Conservation (phyloP, 2,797 vertebrate species). For the Hydrocynus forskahlii region DNA sequence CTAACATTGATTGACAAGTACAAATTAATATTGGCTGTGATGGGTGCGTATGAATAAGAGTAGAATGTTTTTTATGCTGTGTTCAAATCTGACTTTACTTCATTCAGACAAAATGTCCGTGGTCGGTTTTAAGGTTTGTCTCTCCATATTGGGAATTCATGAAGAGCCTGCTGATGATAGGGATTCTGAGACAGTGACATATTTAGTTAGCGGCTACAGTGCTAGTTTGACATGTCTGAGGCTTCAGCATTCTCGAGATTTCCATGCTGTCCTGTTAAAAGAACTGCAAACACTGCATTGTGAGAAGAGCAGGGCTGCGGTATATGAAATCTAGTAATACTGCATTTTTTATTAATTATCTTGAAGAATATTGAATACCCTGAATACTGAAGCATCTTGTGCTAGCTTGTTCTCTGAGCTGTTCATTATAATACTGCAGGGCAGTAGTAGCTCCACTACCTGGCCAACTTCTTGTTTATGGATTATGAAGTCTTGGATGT, state of each 20-base stretch:
- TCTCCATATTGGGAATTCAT: slow-evolving; percentile 46
- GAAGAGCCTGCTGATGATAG: slow-evolving; percentile 35
- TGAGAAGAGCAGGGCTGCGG: slow-evolving; percentile 33
- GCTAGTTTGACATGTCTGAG: slow-evolving; percentile 55
- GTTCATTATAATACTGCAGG: slow-evolving; percentile 50
- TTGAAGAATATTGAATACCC: too few species aligned
- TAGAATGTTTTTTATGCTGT: slow-evolving; percentile 5
- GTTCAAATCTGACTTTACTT: slow-evolving; percentile 5
- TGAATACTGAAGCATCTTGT: slow-evolving; percentile 43
- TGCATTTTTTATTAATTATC: slow-evolving; percentile 53
- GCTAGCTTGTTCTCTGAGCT: slow-evolving; percentile 39
- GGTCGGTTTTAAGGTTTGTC: slow-evolving; percentile 33
- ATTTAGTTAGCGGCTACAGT: slow-evolving; percentile 53
- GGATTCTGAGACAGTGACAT: slow-evolving; percentile 45
- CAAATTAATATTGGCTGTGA: slow-evolving; percentile 9
- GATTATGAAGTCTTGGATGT: slow-evolving; percentile 45
- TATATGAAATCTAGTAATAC: slow-evolving; percentile 49
- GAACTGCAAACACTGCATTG: slow-evolving; percentile 39
- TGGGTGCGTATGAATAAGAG: slow-evolving; percentile 3
- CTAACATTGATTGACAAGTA: slow-evolving; percentile 23
- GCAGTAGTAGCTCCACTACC: slow-evolving; percentile 42
- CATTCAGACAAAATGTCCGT: slow-evolving; percentile 33
- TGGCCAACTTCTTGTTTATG: slow-evolving; percentile 47
- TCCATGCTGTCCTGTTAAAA: slow-evolving; percentile 36
- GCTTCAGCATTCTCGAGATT: slow-evolving; percentile 47